Conservation (phyloP, 2,797 vertebrate genomes). For the Echiichthys vipera region DNA sequence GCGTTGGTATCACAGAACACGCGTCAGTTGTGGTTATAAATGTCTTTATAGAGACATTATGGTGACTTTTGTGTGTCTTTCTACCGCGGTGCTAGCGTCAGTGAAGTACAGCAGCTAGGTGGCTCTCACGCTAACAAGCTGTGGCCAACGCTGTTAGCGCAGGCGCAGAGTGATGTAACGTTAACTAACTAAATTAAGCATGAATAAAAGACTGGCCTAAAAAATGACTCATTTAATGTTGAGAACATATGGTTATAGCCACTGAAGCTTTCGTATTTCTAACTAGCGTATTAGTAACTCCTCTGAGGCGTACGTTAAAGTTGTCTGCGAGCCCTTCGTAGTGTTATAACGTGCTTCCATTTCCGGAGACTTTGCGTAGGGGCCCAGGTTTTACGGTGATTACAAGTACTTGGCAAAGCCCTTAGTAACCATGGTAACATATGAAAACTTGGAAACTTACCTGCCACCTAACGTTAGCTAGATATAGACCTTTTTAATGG, state of each 20-base stretch:
- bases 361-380: constrained; percentile 20
- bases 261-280: not conserved
- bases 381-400: constrained; percentile 2
- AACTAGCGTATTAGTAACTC: not conserved
- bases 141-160: constrained; percentile 33
- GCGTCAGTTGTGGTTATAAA: not conserved
- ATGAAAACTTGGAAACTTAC: not conserved
- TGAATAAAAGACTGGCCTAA: constrained; percentile 45
- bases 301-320: not conserved
- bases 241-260: fast-evolving
- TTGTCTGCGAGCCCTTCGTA: not conserved
- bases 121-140: constrained; percentile 65
- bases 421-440: constrained; percentile 3
- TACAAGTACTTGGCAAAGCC: not conserved
- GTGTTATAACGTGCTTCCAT: constrained; percentile 19
- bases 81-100: constrained; percentile 21
- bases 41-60: not conserved
- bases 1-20: not conserved
- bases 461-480: not conserved
- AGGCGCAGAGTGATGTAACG: not conserved
- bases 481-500: no score
- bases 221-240: not conserved
- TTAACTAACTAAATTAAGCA: not conserved
- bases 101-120: constrained; percentile 51
- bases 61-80: constrained; percentile 20